A percentile compares a stretch with the other conserved stretches of the same genome.
These are phyloP conservation scores for Urocolius indicus DNA, from an alignment of 2,113 vertebrate genomes.

Conservation along the genomic window DNA sequence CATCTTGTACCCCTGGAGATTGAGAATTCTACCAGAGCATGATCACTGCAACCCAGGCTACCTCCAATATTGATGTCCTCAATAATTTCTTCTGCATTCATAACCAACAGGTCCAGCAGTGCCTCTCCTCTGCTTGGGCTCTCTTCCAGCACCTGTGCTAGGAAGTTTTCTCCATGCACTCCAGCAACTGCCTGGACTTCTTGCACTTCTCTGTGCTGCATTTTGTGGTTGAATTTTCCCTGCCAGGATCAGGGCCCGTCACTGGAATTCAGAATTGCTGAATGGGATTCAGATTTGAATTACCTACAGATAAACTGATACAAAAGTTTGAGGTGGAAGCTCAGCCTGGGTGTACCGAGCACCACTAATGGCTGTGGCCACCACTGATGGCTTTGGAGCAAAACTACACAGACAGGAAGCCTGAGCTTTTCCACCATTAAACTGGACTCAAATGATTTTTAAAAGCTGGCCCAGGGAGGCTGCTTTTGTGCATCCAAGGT, in stretches of 20 bases:
- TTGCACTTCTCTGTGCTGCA: background rate
- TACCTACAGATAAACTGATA: background rate
- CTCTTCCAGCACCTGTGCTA: background rate
- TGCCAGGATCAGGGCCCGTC: background rate
- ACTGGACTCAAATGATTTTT: background rate
- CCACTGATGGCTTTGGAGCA: background rate
- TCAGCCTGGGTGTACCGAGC: accelerated
- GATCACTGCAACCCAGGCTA: background rate
- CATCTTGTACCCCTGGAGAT: background rate
- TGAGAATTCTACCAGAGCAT: background rate
- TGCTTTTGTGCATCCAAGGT: background rate
- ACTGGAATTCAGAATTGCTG: background rate
- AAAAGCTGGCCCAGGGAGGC: background rate
- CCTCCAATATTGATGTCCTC: background rate
- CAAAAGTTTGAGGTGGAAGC: background rate
- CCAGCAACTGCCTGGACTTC: background rate
- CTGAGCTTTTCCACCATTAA: background rate
- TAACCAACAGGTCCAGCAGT: background rate
- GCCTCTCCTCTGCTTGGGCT: background rate
- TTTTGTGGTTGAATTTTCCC: background rate
- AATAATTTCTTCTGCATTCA: background rate
- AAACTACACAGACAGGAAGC: background rate
- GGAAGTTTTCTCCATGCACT: background rate
- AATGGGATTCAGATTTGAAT: background rate
- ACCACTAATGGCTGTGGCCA: accelerated